These are phyloP conservation scores for Eupithecia subfuscata DNA, from an alignment of 2,888 invertebrate species.

Conservation along the genomic window DNA sequence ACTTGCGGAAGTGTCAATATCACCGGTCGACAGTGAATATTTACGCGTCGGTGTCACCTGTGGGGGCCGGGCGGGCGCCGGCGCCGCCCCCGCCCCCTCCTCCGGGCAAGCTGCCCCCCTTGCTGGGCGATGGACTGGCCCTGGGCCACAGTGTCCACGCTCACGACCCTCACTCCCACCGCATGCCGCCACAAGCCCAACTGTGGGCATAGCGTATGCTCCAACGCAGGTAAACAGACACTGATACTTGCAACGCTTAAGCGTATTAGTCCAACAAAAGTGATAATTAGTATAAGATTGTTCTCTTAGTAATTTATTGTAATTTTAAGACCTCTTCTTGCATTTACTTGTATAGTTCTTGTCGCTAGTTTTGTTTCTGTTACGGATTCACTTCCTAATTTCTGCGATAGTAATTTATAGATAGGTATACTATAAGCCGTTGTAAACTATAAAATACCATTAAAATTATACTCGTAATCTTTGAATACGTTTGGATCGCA, in stretches of 20 bases:
- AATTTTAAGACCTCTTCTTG: slow-evolving; percentile 53
- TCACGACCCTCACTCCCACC: slow-evolving; percentile 78
- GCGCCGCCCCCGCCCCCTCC: slow-evolving; percentile 86
- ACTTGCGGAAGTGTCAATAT: slow-evolving; percentile 87
- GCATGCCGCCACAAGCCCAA: slow-evolving; percentile 87
- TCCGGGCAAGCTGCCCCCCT: slow-evolving; percentile 86
- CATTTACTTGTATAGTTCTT: slow-evolving; percentile 72
- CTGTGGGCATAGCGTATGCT: slow-evolving; percentile 92
- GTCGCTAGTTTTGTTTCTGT: slow-evolving; percentile 63
- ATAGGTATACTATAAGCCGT: slow-evolving; percentile 51
- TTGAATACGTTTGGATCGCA: slow-evolving; percentile 50
- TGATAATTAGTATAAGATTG: slow-evolving; percentile 78
- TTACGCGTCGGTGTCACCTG: slow-evolving; percentile 86
- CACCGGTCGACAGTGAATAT: slow-evolving; percentile 88
- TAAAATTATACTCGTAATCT: slow-evolving; percentile 44
- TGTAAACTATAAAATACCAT: slow-evolving; percentile 63
- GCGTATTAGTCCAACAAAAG: slow-evolving; percentile 83
- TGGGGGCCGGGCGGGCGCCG: slow-evolving; percentile 82
- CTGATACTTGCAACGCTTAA: slow-evolving; percentile 80
- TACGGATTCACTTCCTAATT: slow-evolving; percentile 74
- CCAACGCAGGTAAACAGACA: slow-evolving; percentile 85
- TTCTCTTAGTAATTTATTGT: slow-evolving; percentile 71
- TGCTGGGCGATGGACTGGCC: slow-evolving; percentile 79
- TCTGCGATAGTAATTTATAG: slow-evolving; percentile 79
- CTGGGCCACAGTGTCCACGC: slow-evolving; percentile 74